A percentile compares a stretch with the other conserved stretches of the same genome.
These are phyloP conservation scores for Tupaia chinensis DNA, from an alignment of 2,113 vertebrate species.

Conservation along the genomic window DNA sequence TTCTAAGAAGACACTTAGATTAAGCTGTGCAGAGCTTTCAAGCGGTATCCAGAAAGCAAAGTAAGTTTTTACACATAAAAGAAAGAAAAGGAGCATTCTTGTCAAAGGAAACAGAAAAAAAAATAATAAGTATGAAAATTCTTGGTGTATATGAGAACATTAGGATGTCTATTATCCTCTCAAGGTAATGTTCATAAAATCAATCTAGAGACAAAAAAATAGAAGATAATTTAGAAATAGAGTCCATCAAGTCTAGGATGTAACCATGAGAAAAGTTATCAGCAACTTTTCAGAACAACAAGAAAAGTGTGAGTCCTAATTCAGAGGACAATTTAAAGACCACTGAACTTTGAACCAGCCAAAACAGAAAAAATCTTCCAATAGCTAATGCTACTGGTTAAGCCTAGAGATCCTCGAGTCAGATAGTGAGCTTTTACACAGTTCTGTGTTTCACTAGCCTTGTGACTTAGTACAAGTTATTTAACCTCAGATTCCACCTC, in stretches of 20 bases:
- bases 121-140: neutral
- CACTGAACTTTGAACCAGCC: neutral
- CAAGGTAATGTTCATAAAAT: neutral
- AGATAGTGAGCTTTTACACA: neutral
- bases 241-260: neutral
- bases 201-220: neutral
- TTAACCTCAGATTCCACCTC: neutral
- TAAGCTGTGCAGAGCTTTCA: neutral
- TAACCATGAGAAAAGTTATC: neutral
- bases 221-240: neutral
- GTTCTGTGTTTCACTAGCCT: neutral
- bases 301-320: neutral
- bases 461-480: neutral
- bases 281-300: neutral
- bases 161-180: neutral
- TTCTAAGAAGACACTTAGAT: neutral
- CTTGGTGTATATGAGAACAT: neutral
- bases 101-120: neutral
- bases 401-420: neutral
- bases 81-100: neutral
- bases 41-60: neutral
- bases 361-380: neutral
- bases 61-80: neutral
- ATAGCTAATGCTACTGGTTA: neutral
- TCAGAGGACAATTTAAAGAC: neutral